Percentiles rank a stretch among this genome's conserved stretches.
These are phyloP conservation scores for Hipparchia sbordonii DNA, from an alignment of 2,888 invertebrate species.

Conservation along the genomic window DNA sequence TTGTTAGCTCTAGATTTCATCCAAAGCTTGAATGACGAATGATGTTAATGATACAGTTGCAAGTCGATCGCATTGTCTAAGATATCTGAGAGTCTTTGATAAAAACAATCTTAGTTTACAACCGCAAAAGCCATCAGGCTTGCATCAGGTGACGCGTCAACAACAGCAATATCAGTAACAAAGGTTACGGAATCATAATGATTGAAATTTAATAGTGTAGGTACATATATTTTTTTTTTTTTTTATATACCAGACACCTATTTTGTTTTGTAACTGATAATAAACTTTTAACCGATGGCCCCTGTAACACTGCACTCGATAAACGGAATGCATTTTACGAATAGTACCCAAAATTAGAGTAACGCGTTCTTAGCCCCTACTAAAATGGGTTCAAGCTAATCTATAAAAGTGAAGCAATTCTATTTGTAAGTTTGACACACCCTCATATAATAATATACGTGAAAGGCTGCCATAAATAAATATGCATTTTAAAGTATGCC, in stretches of 20 bases:
- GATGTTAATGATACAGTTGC: constrained; percentile 28
- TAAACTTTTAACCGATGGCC: background rate
- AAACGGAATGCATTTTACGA: background rate
- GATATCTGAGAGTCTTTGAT: constrained; percentile 25
- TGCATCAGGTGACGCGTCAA: constrained; percentile 32
- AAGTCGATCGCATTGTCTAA: constrained; percentile 31
- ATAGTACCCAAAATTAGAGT: too few species aligned
- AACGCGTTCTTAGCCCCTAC: too few species aligned
- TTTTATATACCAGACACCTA: too few species aligned
- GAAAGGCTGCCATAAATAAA: background rate
- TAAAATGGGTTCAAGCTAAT: too few species aligned
- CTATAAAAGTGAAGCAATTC: too few species aligned
- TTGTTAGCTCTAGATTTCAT: constrained; percentile 31
- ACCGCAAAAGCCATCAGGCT: constrained; percentile 26
- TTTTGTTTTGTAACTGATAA: too few species aligned
- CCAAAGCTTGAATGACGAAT: constrained; percentile 18
- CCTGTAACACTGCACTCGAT: background rate
- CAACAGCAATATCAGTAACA: constrained; percentile 30
- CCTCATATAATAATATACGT: too few species aligned
- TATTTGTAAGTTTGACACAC: too few species aligned
- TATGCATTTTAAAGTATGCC: background rate
- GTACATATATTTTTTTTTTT: too few species aligned
- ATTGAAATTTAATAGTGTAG: constrained; percentile 1
- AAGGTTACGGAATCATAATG: constrained; percentile 21
- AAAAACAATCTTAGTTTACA: constrained; percentile 37